Base-by-base conservation (phyloP, 2,888 invertebrate genomes). In the Drosophila pegasa region DNA sequence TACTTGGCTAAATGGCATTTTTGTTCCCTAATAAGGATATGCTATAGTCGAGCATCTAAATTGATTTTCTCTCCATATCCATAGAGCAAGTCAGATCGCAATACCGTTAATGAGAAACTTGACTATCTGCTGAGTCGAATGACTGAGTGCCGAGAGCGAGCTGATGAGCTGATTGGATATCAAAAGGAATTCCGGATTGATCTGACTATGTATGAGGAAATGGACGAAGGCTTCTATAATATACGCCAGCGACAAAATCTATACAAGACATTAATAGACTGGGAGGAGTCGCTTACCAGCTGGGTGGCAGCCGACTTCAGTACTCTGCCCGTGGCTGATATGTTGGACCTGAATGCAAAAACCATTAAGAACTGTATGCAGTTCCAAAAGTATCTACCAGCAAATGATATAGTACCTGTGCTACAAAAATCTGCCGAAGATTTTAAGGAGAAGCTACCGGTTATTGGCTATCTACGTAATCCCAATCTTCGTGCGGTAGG, bases 141-240 rank as follows among this genome's bases (percentile, higher is more conserved):
- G 22, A 92, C 92, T 14, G 94, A 92, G 0, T 95, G 96, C 70
- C 94, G 95, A 55, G 93, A 94, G n/a, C 93, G 93, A 62, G 96
- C 97, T 1, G 94, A 94, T 58, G 95, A 96, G 85, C 97, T 95
- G 89, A 95, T 96, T 72, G 94, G 94, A 1, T 96, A 96, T 93
- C 98, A 98, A 91, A 97, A 96, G 90, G 95, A 96, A 88, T 97
- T 98, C 87, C 95, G 97, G 95, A 94, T 98, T 73, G 97, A 97
- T 87, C 95, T 97, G 16, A 96, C 96, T 0, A 94, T 97, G 86
- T 95, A 96, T 89, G 97, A 97, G 76, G 94, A 95, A 67, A 93
- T 98, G 71, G 97, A 97, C 56, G 95, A 96, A 90, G 95, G 96
- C 0, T 94, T 95, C 78, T 95, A 94, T 71, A 96, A 97, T 75